Evolutionary conservation across 1,140 invertebrate genomes (phyloP), one percentile per base, ranked within the genome.

Genomic region (Panagrolaimus sp.): DNA sequence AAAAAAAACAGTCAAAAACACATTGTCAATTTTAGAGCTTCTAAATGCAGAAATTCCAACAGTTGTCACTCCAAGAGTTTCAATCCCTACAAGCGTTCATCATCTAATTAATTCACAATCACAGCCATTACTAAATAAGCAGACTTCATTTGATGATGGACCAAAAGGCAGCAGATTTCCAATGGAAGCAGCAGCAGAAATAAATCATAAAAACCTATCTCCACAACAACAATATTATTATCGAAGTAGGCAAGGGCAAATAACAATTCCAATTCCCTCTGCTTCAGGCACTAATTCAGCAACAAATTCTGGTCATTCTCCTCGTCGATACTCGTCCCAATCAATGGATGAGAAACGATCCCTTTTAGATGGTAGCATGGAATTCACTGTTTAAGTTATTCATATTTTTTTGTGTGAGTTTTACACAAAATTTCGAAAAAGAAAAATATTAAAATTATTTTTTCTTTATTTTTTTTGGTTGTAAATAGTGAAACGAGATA

Each of bases 361-460:
- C 27, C 65, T 75, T 20, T 23, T 75, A n/a, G 74, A 75, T 38
- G 74, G 74, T 31, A 78, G 74, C 72, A 66, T 73, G 66, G 74
- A 75, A 57, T 75, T 75, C 53, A 75, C 74, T 57, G 74, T 75
- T 48, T 75, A 67, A 67, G n/a, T 44, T 45, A 45, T 66, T 51
- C 38, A 14, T 46, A 46, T 61, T 63, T 67, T 62, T n/a, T 20
- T 67, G 48, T 61, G 66, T 57, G 27, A 57, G 27, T 25, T 25
- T 57, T 25, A 57, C 51, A 25, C 27, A 57, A 25, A 51, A 16
- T 25, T 57, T 27, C n/a, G 13, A 57, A 25, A 16, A 11, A 57
- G 9, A 57, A 57, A 51, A 57, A 27, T 57, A 57, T 4, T 57
- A 1, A 25, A 2, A 1, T 4, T 57, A 25, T 25, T 57, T 57